Percentiles rank a stretch among this genome's conserved stretches.
phyloP scores from a whole-genome alignment of 1,140 invertebrate genomes.

The Aphaenogaster ashmeadi region DNA sequence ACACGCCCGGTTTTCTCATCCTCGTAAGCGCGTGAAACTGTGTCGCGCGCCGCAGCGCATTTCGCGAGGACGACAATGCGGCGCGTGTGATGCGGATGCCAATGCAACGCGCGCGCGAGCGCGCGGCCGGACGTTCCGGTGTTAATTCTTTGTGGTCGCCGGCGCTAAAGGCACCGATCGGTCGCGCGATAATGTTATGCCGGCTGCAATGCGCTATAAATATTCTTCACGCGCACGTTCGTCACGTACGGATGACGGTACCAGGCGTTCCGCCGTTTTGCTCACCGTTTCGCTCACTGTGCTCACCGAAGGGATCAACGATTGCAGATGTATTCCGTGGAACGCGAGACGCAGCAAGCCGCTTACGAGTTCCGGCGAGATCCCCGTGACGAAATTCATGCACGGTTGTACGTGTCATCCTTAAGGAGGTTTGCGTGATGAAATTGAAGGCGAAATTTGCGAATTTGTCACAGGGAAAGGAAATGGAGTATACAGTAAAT shows the following conservation, averaged over 20 bases:
- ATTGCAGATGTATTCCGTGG: background rate
- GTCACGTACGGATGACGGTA: background rate
- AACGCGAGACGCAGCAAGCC: background rate
- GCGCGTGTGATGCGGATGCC: conserved; percentile 32
- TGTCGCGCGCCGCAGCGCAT: conserved; percentile 52
- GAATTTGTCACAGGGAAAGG: too few species aligned
- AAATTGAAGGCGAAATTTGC: too few species aligned
- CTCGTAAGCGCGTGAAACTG: conserved; percentile 37
- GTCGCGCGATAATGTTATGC: conserved; percentile 26
- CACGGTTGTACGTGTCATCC: background rate
- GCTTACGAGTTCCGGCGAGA: background rate
- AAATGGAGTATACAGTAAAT: too few species aligned
- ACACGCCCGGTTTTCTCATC: conserved; percentile 4
- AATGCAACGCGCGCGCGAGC: background rate
- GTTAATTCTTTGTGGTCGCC: conserved; percentile 56
- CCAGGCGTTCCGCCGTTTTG: background rate
- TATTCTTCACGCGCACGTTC: background rate
- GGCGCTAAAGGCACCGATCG: conserved; percentile 17
- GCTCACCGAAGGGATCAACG: background rate
- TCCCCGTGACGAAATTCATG: background rate
- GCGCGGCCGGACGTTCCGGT: conserved; percentile 31
- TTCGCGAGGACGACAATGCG: conserved; percentile 9
- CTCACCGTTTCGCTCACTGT: background rate
- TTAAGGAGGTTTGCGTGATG: too few species aligned
- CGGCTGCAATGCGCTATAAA: conserved; percentile 33